These are phyloP conservation scores for Otolemur garnettii DNA, from an alignment of 2,113 vertebrate species.

Conservation along the genomic window DNA sequence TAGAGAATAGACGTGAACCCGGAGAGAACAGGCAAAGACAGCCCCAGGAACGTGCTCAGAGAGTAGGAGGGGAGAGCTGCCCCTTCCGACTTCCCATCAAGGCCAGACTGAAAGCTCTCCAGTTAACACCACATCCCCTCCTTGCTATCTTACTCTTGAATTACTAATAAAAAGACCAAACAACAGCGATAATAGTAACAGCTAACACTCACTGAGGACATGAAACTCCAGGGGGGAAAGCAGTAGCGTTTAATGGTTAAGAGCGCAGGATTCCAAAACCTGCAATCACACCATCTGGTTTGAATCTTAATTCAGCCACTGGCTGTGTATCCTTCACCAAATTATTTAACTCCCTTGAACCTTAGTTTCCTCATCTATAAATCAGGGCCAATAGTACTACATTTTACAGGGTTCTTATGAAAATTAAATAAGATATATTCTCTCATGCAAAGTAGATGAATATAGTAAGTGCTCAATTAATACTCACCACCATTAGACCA, in stretches of 20 bases:
- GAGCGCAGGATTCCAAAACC: not conserved
- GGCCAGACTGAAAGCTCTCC: not conserved
- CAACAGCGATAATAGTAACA: not conserved
- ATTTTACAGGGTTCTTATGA: not conserved
- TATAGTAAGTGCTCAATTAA: not conserved
- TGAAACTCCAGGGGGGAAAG: not conserved
- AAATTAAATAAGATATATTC: not conserved
- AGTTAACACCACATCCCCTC: not conserved
- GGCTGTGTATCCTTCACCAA: not conserved
- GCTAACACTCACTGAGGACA: not conserved
- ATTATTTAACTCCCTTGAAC: not conserved
- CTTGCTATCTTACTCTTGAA: not conserved
- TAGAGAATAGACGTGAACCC: not conserved
- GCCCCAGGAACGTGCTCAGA: not conserved
- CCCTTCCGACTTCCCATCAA: not conserved
- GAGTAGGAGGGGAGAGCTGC: not conserved
- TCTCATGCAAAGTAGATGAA: not conserved
- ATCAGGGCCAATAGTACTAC: not conserved
- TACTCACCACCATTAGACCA: not conserved
- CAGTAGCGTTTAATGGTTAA: not conserved
- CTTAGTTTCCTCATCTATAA: not conserved
- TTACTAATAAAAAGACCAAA: not conserved
- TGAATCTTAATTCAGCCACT: not conserved
- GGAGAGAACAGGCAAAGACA: not conserved
- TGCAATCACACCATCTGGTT: not conserved